phyloP scores from a whole-genome alignment of 2,888 invertebrate genomes.

The Temnothorax unifasciatus region DNA sequence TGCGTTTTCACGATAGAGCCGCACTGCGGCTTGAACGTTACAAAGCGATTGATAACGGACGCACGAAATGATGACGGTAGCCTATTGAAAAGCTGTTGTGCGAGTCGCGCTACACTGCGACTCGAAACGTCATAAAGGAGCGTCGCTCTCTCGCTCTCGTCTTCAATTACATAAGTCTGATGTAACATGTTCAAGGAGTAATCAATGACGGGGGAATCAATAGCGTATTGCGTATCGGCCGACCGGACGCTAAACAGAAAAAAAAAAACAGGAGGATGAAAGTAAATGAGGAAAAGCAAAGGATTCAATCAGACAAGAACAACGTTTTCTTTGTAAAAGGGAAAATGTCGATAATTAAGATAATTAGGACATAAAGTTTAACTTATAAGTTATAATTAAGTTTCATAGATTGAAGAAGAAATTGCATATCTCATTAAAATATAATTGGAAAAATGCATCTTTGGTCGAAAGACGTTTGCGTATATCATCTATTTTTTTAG shows the following conservation, averaged over 20 bases:
- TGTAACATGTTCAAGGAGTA: conserved; percentile 21
- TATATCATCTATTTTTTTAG: background rate
- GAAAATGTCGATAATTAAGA: conserved; percentile 14
- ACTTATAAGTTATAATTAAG: background rate
- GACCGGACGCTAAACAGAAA: conserved; percentile 2
- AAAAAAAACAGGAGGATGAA: too few relatives aligned
- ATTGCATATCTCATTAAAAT: background rate
- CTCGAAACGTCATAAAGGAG: conserved; percentile 47
- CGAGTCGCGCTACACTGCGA: conserved; percentile 19
- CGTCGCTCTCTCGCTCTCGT: conserved; percentile 6
- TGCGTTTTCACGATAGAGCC: conserved; percentile 45
- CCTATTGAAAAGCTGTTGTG: conserved; percentile 33
- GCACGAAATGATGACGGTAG: conserved; percentile 28
- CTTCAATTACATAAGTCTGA: conserved; percentile 52
- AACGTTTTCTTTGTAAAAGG: background rate
- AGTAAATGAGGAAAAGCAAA: background rate
- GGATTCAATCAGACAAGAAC: background rate
- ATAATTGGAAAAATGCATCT: background rate
- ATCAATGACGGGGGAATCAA: conserved; percentile 36
- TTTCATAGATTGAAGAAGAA: background rate
- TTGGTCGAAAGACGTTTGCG: background rate
- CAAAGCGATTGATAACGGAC: conserved; percentile 57
- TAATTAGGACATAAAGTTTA: background rate
- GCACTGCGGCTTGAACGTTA: background rate
- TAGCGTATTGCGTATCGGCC: conserved; percentile 20